Base-by-base conservation (phyloP, 2,888 invertebrate genomes). In the Aspidiotus rigidus region DNA sequence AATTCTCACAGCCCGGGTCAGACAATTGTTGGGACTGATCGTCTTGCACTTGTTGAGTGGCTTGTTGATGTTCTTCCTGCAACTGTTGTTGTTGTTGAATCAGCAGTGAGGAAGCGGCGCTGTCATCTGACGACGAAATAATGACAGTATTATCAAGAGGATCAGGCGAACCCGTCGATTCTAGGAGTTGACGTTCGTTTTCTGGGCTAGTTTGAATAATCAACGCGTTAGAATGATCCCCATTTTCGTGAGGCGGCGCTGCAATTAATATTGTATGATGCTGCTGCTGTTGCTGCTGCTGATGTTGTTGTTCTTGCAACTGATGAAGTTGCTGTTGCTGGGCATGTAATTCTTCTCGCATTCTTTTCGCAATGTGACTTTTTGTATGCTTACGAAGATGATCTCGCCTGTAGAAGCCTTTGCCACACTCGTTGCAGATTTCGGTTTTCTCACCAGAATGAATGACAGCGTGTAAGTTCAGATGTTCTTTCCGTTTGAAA, bases 381-480 rank as follows among this genome's bases (percentile, higher is more conserved):
- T 88, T 83, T 42, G 87, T 85, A 78, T 90, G 90, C 77, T 90
- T 90, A 75, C 89, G 82, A 71, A 92, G 81, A 79, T 91, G 91
- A 79, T 91, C 91, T 76, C 91, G 90, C 74, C 92, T 85, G 79
- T 92, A 91, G 79, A 92, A 92, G 9, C 83, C 82, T 78, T 89
- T 89, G 57, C 88, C 88, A 75, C 89, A 89, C 76, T 87, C 86
- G 49, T 80, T 82, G 77, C 89, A 89, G 72, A 88, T 85, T 71
- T 90, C 89, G 7, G 87, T 89, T 79, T 90, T 90, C 77, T 88
- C 86, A 49, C 90, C 90, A 69, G 89, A 88, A 80, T 90, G 90
- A 77, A 90, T 90, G 74, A 90, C 89, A 74, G 86, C 86, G 79
- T 90, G 90, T 72, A 90, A 82, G 78, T 89, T 89, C 75, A 90